Evolutionary conservation across 2,888 invertebrate species (phyloP).

Genomic region (Ashinkailepas kermadecensis): DNA sequence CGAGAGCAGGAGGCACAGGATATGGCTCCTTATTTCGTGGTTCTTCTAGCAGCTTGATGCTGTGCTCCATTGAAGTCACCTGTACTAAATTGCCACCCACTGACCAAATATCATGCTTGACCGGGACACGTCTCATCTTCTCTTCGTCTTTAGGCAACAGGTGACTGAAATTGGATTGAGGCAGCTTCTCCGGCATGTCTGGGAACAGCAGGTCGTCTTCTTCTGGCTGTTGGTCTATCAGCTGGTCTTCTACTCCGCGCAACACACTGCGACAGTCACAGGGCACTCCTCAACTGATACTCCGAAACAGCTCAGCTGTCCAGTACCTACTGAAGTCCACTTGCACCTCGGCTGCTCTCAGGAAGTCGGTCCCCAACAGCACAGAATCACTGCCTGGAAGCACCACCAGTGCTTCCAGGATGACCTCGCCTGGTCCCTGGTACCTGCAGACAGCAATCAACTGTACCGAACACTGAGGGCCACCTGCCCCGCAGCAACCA

Average conservation of each 20-base stretch:
- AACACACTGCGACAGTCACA: background rate
- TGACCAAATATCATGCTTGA: no score
- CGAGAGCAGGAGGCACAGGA: slow-evolving; percentile 2
- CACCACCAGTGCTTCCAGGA: background rate
- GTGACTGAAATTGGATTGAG: background rate
- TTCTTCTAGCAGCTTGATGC: background rate
- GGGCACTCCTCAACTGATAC: no score
- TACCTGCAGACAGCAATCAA: no score
- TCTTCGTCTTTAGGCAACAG: background rate
- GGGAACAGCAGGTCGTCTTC: no score
- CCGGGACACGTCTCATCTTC: background rate
- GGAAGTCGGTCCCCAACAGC: background rate
- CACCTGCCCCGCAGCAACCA: no score
- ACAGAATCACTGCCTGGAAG: background rate
- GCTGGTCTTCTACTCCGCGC: background rate
- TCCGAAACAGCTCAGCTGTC: background rate
- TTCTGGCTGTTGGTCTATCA: no score
- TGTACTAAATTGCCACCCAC: no score
- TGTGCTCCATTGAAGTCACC: background rate
- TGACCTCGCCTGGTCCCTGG: background rate
- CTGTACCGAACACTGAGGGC: no score
- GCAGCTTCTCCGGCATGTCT: no score
- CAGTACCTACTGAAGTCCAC: background rate
- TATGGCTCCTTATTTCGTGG: background rate
- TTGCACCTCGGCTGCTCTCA: background rate